Base-by-base conservation (phyloP, 2,888 invertebrate genomes). In the Caenorhabditis virilis region DNA sequence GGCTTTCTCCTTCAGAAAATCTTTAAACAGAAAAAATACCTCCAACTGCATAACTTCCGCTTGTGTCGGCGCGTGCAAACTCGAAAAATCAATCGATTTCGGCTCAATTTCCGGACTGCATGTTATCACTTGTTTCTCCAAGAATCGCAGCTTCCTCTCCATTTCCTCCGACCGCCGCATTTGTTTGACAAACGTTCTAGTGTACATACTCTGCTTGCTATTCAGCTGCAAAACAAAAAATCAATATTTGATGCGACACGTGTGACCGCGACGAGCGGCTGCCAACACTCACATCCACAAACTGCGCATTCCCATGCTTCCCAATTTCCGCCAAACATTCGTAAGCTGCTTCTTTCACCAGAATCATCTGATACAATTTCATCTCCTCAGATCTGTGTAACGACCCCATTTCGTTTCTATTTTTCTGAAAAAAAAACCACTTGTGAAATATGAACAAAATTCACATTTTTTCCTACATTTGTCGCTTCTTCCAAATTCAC, bases 1-100 rank as follows among this genome's bases (percentile, higher is more conserved):
- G n/a, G n/a, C n/a, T n/a, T n/a, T n/a, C n/a, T n/a, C n/a, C n/a
- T n/a, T n/a, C n/a, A n/a, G n/a, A n/a, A n/a, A n/a, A n/a, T n/a
- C n/a, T n/a, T n/a, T n/a, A n/a, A 51, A 51, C 38, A 16, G 26
- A 25, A n/a, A 18, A 35, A 5, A 53, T 6, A 91, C 92, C 88
- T 97, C 95, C 63, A 97, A 88, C 85, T 95, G 95, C 75, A 95
- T 93, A 94, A 97, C 95, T 87, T 97, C 95, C 69, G 93, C 88
- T 0, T 95, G 94, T 80, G 94, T 93, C 0, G 97, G 97, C n/a
- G 95, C 95, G 85, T 95, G 95, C 11, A 74, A 30, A 49, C 69
- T 51, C 0, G 35, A 18, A 22, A 60, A 54, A 42, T 73, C 61
- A 13, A 68, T 64, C 5, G 70, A 55, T 23, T 94, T 84, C 93